Evolutionary conservation across 2,888 invertebrate genomes (phyloP).

Genomic region (Nomada lathburiana): DNA sequence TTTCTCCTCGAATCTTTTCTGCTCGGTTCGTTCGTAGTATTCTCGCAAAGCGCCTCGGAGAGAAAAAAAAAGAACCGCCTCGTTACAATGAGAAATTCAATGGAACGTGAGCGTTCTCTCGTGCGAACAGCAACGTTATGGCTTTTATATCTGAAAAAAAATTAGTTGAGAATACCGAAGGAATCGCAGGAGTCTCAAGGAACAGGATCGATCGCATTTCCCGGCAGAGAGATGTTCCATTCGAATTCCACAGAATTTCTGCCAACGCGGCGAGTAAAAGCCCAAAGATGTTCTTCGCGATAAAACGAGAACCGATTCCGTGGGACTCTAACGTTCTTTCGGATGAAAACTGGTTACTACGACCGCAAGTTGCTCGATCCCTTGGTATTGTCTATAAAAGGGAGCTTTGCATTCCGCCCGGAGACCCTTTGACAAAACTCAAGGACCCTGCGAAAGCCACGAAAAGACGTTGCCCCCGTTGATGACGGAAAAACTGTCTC

Average conservation of each 20-base stretch:
- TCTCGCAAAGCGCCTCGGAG: too few relatives aligned
- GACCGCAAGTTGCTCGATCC: conserved; percentile 2
- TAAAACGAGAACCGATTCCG: not conserved
- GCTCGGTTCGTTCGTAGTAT: too few relatives aligned
- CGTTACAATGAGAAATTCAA: not conserved
- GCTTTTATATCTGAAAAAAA: not conserved
- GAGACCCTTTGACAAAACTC: not conserved
- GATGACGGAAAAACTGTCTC: not conserved
- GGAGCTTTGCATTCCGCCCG: not conserved
- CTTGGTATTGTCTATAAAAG: conserved; percentile 3
- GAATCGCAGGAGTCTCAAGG: not conserved
- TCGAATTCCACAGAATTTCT: conserved; percentile 24
- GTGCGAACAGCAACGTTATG: not conserved
- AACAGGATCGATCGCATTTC: not conserved
- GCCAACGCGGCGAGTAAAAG: not conserved
- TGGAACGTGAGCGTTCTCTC: not conserved
- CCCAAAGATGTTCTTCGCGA: not conserved
- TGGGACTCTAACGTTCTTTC: conserved; percentile 7
- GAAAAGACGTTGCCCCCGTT: not conserved
- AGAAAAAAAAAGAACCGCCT: not conserved
- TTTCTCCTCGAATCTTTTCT: not conserved
- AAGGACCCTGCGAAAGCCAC: not conserved
- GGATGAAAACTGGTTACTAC: conserved; percentile 19
- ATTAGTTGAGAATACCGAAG: too few relatives aligned
- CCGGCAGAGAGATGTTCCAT: not conserved